Evolutionary conservation across 1,140 invertebrate species (phyloP).

Genomic region (Caenorhabditis tropicalis): DNA sequence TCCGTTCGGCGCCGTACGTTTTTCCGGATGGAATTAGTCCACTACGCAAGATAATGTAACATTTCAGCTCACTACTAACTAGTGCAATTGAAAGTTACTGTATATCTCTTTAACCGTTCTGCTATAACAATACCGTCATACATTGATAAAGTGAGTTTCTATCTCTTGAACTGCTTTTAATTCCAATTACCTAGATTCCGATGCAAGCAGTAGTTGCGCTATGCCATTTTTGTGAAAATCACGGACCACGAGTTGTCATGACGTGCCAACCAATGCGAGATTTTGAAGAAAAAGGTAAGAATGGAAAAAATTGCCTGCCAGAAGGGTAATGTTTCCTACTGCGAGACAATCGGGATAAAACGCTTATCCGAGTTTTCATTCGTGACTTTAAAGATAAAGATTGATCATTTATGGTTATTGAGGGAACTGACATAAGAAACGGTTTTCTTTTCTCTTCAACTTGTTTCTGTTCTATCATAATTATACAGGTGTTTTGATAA

Average conservation of each 20-base stretch:
- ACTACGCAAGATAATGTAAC: no score
- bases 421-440: not conserved
- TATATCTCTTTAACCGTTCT: not conserved
- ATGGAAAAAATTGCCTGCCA: not conserved
- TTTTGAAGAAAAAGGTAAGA: constrained; percentile 14
- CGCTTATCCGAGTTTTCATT: no score
- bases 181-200: not conserved
- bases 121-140: not conserved
- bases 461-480: no score
- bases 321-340: not conserved
- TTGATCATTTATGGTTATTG: no score
- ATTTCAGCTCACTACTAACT: not conserved
- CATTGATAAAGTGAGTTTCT: not conserved
- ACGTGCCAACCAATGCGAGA: constrained; percentile 54
- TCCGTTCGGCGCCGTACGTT: not conserved
- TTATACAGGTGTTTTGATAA: no score
- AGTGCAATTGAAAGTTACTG: not conserved
- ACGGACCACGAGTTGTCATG: constrained; percentile 56
- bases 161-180: not conserved
- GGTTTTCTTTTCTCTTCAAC: no score
- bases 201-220: constrained; percentile 60
- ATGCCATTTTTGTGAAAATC: constrained; percentile 60
- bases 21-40: no score
- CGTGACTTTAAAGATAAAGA: no score
- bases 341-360: not conserved